phyloP scores from a whole-genome alignment of 2,888 invertebrate species.

The Volucella zonaria region DNA sequence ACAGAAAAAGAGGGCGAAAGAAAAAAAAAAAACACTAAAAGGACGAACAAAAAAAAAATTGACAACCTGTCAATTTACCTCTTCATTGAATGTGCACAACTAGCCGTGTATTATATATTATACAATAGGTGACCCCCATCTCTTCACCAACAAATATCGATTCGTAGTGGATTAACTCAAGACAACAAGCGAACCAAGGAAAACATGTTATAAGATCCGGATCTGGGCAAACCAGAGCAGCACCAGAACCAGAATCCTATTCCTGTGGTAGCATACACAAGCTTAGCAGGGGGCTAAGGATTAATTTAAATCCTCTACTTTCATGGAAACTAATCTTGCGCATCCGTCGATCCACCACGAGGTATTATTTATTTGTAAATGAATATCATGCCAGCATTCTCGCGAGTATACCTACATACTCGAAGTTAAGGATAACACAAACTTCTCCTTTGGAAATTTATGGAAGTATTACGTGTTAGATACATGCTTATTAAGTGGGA shows the following conservation, averaged over 20 bases:
- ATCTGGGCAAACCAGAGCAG: background rate
- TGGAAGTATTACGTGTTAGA: too few species aligned
- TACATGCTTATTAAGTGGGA: too few species aligned
- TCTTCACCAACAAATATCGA: constrained; percentile 44
- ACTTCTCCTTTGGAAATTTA: too few species aligned
- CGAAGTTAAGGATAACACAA: too few species aligned
- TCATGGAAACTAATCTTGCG: constrained; percentile 56
- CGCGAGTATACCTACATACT: too few species aligned
- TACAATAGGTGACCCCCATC: constrained; percentile 12
- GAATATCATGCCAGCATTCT: too few species aligned
- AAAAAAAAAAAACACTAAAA: constrained; percentile 6
- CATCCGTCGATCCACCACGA: constrained; percentile 23
- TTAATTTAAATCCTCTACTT: constrained; percentile 50
- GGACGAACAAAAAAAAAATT: constrained; percentile 36
- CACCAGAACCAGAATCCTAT: background rate
- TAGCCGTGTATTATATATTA: constrained; percentile 13
- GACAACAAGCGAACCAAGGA: constrained; percentile 37
- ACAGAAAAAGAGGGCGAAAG: background rate
- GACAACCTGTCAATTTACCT: constrained; percentile 67
- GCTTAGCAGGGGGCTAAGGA: constrained; percentile 25
- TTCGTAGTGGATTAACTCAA: constrained; percentile 55
- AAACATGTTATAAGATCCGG: constrained; percentile 37
- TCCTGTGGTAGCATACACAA: background rate
- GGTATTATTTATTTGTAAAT: too few species aligned
- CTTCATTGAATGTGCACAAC: constrained; percentile 52